phyloP scores from a whole-genome alignment of 1,140 invertebrate species.

The Pseudomyrmex cubaensis region DNA sequence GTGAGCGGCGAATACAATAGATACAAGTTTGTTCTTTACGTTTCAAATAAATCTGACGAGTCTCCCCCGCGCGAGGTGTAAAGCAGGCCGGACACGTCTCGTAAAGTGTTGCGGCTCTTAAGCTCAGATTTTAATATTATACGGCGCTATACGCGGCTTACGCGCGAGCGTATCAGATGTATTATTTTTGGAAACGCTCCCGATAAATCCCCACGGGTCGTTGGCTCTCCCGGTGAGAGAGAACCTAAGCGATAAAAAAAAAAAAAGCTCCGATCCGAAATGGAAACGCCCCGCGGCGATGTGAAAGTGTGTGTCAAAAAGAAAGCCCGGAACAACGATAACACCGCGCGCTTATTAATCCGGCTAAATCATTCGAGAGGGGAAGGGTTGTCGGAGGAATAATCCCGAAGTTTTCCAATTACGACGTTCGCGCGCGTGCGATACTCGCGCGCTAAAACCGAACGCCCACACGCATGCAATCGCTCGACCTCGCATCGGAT shows the following conservation, averaged over 20 bases:
- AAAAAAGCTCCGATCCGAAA: conserved; percentile 33
- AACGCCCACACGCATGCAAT: conserved; percentile 30
- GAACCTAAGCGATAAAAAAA: conserved; percentile 11
- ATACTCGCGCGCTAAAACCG: conserved; percentile 19
- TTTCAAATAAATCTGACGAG: conserved; percentile 5
- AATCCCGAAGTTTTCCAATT: conserved; percentile 59
- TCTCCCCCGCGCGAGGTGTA: background rate
- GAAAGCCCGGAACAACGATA: conserved; percentile 55
- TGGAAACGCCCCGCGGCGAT: conserved; percentile 1
- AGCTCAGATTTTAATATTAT: conserved; percentile 34
- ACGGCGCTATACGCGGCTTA: background rate
- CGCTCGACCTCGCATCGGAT: conserved; percentile 23
- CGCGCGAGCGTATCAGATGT: background rate
- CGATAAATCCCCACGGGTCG: conserved; percentile 31
- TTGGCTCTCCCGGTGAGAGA: background rate
- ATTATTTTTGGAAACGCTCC: conserved; percentile 7
- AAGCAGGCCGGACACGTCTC: background rate
- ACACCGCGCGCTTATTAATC: conserved; percentile 54
- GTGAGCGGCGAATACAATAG: background rate
- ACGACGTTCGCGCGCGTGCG: conserved; percentile 36
- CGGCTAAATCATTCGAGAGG: conserved; percentile 46
- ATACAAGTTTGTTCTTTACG: conserved; percentile 39
- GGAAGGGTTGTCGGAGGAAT: conserved; percentile 17
- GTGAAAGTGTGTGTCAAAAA: conserved; percentile 35
- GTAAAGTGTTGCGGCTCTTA: background rate